Evolutionary conservation across 2,888 invertebrate genomes (phyloP), one percentile per base, ranked within the genome.

Genomic region (Apocheima hispidaria): DNA sequence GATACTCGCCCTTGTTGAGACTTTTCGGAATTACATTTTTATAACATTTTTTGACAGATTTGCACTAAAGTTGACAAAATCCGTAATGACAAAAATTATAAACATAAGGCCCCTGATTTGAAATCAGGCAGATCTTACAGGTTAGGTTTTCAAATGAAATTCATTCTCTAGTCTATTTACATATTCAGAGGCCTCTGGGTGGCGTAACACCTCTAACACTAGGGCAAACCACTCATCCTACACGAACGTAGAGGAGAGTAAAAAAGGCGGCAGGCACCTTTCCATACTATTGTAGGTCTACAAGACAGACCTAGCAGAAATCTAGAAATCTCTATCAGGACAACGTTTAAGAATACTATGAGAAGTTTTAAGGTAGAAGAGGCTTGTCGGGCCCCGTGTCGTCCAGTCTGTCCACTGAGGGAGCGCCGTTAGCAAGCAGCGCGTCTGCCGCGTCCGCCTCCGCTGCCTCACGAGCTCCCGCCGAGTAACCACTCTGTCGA

Each of bases 301-400:
- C n/a, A n/a, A n/a, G n/a, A n/a, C n/a, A 41, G 23, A 23, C 23
- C 23, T 56, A 46, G 33, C 4, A 28, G 10, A 35, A 46, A 46
- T 26, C 26, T 33, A 28, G 10, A 35, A 46, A 46, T 26, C 26
- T 33, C 20, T 49, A 36, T 48, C 12, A n/a, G 1, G 28, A 46
- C 26, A 44, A 28, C 7, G 16, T 23, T 52, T 12, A 48, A 30
- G 28, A 18, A 12, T 46, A 28, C 6, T 4, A 44, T 26, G 26
- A 35, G 12, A n/a, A 20, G 12, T 21, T 10, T 44, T 57, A 57
- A 5, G 61, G 61, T 36, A 62, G 48, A 14, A 62, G 61, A 16
- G 61, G 61, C 35, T 56, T 62, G 14, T 62, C 61, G 3, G 61
- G 46, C 10, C 56, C 61, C 16, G 56, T 41, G 20, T 62, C 56